Base-by-base conservation (phyloP, 2,888 invertebrate genomes). In the Acronicta alni region DNA sequence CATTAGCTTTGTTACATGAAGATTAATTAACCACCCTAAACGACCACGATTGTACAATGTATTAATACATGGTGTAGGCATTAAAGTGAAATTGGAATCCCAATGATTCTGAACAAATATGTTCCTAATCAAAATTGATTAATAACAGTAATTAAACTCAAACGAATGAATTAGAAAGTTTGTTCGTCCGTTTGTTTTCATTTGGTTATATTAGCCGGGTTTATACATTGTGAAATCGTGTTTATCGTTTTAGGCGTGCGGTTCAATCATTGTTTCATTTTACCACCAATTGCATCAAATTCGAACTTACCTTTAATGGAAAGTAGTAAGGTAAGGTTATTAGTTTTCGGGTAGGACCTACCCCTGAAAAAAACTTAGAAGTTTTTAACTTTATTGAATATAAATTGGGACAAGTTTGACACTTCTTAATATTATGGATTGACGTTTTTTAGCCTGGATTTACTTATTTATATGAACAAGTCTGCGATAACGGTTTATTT, bases 141-240 rank as follows among this genome's bases (percentile, higher is more conserved):
- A 71, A 65, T 71, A 64, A 46, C 35, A 45, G 57, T 71, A 58
- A 65, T 58, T 71, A 44, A 63, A 68, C 48, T 71, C 43, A 55
- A 70, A 55, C 64, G 56, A 56, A 35, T 65, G 38, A 65, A 58
- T 65, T 57, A 41, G 26, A 55, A 68, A 68, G 67, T 70, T 70
- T 20, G 44, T 9, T 6, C 18, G 43, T 38, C 35, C 16, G 54
- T 58, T 57, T 52, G 41, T 65, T 57, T 65, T 57, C 47, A 38
- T 47, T 67, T 65, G 37, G 43, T 26, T 35, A n/a, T 41, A 18
- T 37, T 42, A 15, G 23, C 32, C 8, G 23, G 18, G 37, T 39
- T 57, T 55, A n/a, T 9, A 10, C 30, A 9, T 17, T 0, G 2
- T 15, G 12, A 30, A 30, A 30, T 30, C 3, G n/a, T n/a, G n/a